Evolutionary conservation across 2,797 vertebrate genomes (phyloP).

Genomic region (Helicolenus hilgendorfi): DNA sequence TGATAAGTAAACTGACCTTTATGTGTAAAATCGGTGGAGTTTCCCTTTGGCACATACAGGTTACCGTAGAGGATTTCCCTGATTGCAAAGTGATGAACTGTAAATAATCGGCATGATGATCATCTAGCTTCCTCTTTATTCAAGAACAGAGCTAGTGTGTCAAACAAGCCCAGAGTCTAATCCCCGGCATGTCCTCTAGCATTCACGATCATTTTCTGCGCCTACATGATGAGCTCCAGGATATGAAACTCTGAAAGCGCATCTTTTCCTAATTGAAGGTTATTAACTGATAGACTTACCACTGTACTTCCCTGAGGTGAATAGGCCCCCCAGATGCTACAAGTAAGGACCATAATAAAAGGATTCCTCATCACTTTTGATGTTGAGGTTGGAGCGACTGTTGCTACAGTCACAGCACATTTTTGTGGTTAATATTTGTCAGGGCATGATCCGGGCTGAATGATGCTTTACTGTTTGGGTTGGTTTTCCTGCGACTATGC

Average conservation of each 20-base stretch:
- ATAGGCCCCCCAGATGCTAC: conserved; percentile 10
- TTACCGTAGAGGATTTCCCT: neutral
- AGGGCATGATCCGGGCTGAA: conserved; percentile 43
- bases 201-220: neutral
- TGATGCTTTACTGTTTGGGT: conserved; percentile 17
- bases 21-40: neutral
- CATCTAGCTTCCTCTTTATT: conserved; percentile 3
- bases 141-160: neutral
- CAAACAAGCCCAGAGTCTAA: neutral
- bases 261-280: conserved; percentile 57
- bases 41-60: neutral
- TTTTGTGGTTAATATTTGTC: conserved; percentile 68
- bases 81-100: neutral
- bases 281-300: conserved; percentile 47
- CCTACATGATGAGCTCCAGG: conserved; percentile 16
- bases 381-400: conserved; percentile 28
- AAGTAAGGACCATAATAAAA: conserved; percentile 51
- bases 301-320: conserved; percentile 9
- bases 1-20: neutral
- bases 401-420: conserved; percentile 36
- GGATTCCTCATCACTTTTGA: conserved; percentile 53
- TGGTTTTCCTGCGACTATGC: conserved; percentile 9
- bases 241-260: conserved; percentile 21
- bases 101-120: neutral
- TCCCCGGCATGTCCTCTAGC: neutral